Evolutionary conservation across 1,140 invertebrate species (phyloP).

Genomic region (Pinna nobilis): DNA sequence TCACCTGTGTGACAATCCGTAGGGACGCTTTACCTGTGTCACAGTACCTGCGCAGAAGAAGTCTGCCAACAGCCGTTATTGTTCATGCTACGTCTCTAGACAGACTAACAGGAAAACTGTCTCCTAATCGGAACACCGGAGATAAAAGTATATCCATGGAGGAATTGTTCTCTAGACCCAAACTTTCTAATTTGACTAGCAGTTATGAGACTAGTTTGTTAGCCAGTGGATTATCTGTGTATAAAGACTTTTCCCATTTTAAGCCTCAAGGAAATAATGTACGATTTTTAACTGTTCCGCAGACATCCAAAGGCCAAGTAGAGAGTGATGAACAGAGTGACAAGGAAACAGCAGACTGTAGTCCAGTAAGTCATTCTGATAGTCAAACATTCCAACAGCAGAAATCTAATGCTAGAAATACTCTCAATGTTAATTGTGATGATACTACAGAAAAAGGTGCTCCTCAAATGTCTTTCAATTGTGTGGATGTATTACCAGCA

Average conservation of each 20-base stretch:
- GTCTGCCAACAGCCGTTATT: conserved; percentile 50
- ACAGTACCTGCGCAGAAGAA: conserved; percentile 45
- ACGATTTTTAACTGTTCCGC: conserved; percentile 24
- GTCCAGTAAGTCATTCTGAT: conserved; percentile 17
- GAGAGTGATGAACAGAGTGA: conserved; percentile 10
- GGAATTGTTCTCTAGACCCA: conserved; percentile 51
- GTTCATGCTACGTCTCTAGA: conserved; percentile 51
- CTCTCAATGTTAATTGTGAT: background rate
- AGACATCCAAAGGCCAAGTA: conserved; percentile 9
- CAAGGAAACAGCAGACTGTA: conserved; percentile 3
- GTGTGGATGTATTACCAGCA: no score
- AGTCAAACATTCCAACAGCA: conserved; percentile 6
- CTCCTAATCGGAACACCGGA: conserved; percentile 18
- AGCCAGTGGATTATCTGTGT: conserved; percentile 30
- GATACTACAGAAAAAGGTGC: conserved; percentile 9
- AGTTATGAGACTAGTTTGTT: conserved; percentile 50
- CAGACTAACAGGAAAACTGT: conserved; percentile 35
- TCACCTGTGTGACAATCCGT: conserved; percentile 53
- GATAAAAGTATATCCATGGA: conserved; percentile 57
- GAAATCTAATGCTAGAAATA: conserved; percentile 6
- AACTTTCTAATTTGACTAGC: conserved; percentile 59
- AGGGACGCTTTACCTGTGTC: conserved; percentile 46
- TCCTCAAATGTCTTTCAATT: conserved; percentile 31
- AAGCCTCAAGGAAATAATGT: conserved; percentile 20
- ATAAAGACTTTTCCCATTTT: conserved; percentile 8